Evolutionary conservation across 2,113 vertebrate species (phyloP), one percentile per base, ranked within the genome.

Genomic region (Leiothrix lutea): DNA sequence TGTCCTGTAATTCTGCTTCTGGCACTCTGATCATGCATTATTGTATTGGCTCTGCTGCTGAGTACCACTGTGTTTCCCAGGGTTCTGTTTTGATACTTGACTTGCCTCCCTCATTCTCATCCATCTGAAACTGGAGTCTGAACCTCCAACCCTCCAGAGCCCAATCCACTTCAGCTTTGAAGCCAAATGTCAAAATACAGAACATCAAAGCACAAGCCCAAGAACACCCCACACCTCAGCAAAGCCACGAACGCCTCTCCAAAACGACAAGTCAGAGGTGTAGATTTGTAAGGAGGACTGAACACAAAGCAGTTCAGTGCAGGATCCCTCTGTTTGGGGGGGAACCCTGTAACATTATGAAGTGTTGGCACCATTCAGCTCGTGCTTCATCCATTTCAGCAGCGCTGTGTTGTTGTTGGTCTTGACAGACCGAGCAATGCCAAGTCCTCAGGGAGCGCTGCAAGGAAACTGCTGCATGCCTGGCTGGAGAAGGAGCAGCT

Each of bases 401-500:
- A 87, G 80, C 4, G 0, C 64, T 8, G 56, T 64, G 81, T 0
- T 90, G 70, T 20, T 92, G 74, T 23, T 61, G 91, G 77, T 80
- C 65, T 14, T 60, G 92, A 90, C 64, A 75, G 80, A 18, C 25
- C 0, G 3, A 77, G 73, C 80, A 14, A 48, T 80, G 81, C 81
- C 80, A 82, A 85, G 62, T 84, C 82, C 69, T 44, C 5, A 1
- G 86, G 78, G 89, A 86, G 36, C 0, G 12, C 48, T 36, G 60
- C 81, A 57, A 9, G 18, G 62, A 51, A 80, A 70, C 47, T 58
- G 50, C 14, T 69, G 69, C 72, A 33, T 50, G 81, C 50, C 87
- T 80, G 64, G 65, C 69, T 90, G 53, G 40, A 94, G 67, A 44
- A 91, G 81, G 14, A 93, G 81, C 88, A 95, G 91, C 91, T 92